These are phyloP conservation scores for Onthophagus sagittarius DNA, from an alignment of 2,888 invertebrate genomes.

Conservation along the genomic window DNA sequence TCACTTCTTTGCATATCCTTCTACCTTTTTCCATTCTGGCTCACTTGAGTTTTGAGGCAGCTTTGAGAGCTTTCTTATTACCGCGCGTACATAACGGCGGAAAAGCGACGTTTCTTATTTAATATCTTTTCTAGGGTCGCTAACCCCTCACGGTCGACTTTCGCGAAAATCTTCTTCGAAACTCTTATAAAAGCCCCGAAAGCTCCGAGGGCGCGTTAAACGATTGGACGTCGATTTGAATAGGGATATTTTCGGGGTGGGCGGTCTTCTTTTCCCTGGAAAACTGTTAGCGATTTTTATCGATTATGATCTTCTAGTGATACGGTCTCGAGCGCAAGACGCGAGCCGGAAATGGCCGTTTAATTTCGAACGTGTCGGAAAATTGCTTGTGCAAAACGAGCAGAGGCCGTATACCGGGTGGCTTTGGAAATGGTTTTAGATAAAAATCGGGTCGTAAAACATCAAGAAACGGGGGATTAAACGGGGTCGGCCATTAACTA, in stretches of 20 bases:
- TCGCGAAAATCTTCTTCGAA: not conserved
- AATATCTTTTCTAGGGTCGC: not conserved
- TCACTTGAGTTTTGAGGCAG: not conserved
- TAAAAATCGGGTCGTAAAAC: conserved; percentile 33
- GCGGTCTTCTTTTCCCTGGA: not conserved
- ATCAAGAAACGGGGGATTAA: conserved; percentile 30
- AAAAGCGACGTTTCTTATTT: not conserved
- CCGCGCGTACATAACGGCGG: not conserved
- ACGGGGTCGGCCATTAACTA: conserved; percentile 3
- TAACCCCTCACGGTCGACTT: not conserved
- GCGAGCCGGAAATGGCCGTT: not conserved
- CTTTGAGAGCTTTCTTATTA: not conserved
- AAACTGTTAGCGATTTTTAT: conserved; percentile 5
- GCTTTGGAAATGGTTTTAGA: conserved; percentile 27
- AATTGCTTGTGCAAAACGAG: not conserved
- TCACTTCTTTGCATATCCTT: not conserved
- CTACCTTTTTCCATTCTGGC: not conserved
- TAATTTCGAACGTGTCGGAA: conserved; percentile 11
- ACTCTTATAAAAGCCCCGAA: not conserved
- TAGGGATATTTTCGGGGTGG: conserved; percentile 1
- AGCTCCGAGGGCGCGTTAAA: not conserved
- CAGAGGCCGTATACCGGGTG: conserved; percentile 14
- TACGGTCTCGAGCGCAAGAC: not conserved
- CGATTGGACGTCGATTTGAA: conserved; percentile 6
- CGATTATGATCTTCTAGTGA: not conserved